Conservation (phyloP, 2,888 invertebrate species). For the Cartodere bifasciata region DNA sequence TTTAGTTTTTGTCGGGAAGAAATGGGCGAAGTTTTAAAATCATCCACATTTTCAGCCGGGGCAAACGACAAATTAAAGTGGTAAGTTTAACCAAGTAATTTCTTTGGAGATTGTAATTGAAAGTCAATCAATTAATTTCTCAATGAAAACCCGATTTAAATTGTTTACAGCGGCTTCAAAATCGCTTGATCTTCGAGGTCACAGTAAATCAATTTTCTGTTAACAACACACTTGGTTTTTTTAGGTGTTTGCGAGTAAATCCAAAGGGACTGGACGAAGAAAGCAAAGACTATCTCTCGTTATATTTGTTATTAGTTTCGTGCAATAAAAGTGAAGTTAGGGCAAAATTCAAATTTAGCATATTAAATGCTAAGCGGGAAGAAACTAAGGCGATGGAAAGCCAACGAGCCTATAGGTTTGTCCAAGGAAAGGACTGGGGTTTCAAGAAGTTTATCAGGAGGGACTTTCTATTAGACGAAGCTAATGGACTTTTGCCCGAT, state of each 20-base stretch:
- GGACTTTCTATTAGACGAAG: slow-evolving; percentile 97
- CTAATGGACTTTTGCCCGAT: slow-evolving; percentile 95
- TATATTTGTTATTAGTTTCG: slow-evolving; percentile 96
- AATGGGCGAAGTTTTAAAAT: slow-evolving; percentile 99
- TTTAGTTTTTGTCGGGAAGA: slow-evolving; percentile 99
- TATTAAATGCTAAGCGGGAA: slow-evolving; percentile 98
- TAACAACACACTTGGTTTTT: slow-evolving; percentile 19
- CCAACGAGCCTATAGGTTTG: slow-evolving; percentile 94
- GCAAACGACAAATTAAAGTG: slow-evolving; percentile 99
- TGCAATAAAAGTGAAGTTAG: slow-evolving; percentile 99
- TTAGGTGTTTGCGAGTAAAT: slow-evolving; percentile 95
- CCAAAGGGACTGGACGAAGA: slow-evolving; percentile 99
- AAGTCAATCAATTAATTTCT: slow-evolving; percentile 2
- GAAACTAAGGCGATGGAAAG: slow-evolving; percentile 99
- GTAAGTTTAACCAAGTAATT: slow-evolving; percentile 37
- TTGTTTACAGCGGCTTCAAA: too few species aligned
- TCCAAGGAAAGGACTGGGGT: slow-evolving; percentile 99
- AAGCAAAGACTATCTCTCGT: slow-evolving; percentile 98
- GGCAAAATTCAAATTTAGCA: slow-evolving; percentile 99
- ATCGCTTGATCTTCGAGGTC: too few species aligned
- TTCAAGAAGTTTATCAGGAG: slow-evolving; percentile 99
- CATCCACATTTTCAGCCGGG: slow-evolving; percentile 98
- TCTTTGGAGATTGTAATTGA: background rate
- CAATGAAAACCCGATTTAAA: too few species aligned
- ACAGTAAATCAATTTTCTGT: too few species aligned